Conservation (phyloP, 2,797 vertebrate genomes). For the Vultur gryphus region DNA sequence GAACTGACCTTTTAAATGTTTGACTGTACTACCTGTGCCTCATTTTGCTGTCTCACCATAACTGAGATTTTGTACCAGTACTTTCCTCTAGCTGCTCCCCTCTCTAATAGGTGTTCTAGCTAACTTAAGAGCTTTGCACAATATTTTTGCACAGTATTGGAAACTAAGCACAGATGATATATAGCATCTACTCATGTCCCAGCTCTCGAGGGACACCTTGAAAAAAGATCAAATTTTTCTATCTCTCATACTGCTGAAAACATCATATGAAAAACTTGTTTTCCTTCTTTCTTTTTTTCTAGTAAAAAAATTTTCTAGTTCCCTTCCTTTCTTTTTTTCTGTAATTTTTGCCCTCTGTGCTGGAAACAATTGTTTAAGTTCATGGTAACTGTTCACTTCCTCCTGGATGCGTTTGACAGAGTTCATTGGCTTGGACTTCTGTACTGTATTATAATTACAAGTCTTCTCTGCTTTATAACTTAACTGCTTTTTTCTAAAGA, state of each 20-base stretch:
- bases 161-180: background rate
- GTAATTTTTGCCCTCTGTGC: background rate
- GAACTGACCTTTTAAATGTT: background rate
- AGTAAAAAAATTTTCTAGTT: background rate
- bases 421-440: background rate
- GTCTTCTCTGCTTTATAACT: background rate
- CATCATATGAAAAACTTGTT: background rate
- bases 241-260: background rate
- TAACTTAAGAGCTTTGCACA: background rate
- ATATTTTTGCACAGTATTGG: background rate
- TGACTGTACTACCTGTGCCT: background rate
- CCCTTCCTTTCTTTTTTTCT: fast-evolving
- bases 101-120: background rate
- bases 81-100: background rate
- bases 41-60: background rate
- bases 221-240: background rate
- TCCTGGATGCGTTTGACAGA: background rate
- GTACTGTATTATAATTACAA: background rate
- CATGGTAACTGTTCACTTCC: background rate
- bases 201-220: background rate
- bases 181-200: background rate
- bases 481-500: background rate
- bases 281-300: background rate
- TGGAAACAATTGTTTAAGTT: background rate
- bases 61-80: background rate